These are phyloP conservation scores for Notarius lentiginosus DNA, from an alignment of 2,113 vertebrate species.

Conservation along the genomic window DNA sequence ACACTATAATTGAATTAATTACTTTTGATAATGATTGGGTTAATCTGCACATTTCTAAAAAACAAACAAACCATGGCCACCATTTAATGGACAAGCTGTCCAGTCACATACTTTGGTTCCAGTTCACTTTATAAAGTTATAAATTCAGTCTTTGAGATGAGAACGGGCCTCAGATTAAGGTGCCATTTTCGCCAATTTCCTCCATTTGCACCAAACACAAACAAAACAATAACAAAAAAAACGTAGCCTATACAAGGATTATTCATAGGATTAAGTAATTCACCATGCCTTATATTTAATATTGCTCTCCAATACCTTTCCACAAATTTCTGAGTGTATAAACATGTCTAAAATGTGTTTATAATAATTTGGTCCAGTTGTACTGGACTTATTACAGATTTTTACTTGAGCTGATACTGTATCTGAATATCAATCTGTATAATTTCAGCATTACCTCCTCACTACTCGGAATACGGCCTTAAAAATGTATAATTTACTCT, in stretches of 20 bases:
- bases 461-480: neutral
- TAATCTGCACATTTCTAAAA: too few relatives aligned
- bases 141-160: too few relatives aligned
- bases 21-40: neutral
- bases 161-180: too few relatives aligned
- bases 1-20: neutral
- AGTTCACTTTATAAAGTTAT: too few relatives aligned
- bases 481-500: neutral
- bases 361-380: neutral
- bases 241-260: too few relatives aligned
- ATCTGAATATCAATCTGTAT: neutral
- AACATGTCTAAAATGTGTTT: neutral
- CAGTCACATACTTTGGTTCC: too few relatives aligned
- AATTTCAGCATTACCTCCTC: neutral
- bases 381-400: neutral
- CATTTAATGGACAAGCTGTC: too few relatives aligned
- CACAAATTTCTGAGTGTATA: neutral
- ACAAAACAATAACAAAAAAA: too few relatives aligned
- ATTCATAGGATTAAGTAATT: too few relatives aligned
- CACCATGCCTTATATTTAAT: neutral
- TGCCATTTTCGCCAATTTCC: too few relatives aligned
- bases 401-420: neutral
- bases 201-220: too few relatives aligned
- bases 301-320: neutral
- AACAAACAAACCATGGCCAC: too few relatives aligned